Evolutionary conservation across 2,797 vertebrate species (phyloP).

Genomic region (Margarornis squamiger): DNA sequence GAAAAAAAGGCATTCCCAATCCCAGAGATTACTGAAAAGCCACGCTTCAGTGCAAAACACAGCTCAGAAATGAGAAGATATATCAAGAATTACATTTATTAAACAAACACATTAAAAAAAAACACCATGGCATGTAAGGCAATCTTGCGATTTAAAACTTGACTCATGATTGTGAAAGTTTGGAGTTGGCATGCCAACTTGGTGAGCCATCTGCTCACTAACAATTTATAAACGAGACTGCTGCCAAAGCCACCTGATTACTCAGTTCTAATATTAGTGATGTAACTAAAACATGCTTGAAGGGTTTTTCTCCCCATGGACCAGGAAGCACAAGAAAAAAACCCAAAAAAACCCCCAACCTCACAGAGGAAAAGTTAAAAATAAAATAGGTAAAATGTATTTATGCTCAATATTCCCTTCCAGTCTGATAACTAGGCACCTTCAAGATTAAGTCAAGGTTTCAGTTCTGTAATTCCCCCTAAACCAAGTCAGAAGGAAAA

Average conservation of each 20-base stretch:
- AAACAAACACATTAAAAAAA: constrained; percentile 26
- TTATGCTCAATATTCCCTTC: not conserved
- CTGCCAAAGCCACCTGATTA: constrained; percentile 61
- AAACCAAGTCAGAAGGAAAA: not conserved
- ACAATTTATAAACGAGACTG: constrained; percentile 47
- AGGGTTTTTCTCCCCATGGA: constrained; percentile 31
- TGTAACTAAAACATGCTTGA: constrained; percentile 25
- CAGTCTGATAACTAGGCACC: not conserved
- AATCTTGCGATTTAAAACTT: constrained; percentile 35
- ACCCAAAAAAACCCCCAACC: too few relatives aligned
- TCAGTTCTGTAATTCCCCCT: not conserved
- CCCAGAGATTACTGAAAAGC: not conserved
- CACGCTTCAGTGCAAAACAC: not conserved
- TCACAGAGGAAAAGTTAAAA: not conserved
- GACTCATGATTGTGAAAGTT: constrained; percentile 65
- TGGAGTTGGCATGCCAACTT: constrained; percentile 64
- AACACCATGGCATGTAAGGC: not conserved
- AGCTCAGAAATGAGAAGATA: not conserved
- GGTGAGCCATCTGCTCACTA: constrained; percentile 67
- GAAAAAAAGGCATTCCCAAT: not conserved
- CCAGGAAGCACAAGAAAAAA: not conserved
- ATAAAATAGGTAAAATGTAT: constrained; percentile 7
- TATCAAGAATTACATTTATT: not conserved
- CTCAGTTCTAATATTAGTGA: constrained; percentile 67
- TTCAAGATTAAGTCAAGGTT: not conserved